Evolutionary conservation across 2,113 vertebrate genomes (phyloP).

Genomic region (Callaeas wilsoni): DNA sequence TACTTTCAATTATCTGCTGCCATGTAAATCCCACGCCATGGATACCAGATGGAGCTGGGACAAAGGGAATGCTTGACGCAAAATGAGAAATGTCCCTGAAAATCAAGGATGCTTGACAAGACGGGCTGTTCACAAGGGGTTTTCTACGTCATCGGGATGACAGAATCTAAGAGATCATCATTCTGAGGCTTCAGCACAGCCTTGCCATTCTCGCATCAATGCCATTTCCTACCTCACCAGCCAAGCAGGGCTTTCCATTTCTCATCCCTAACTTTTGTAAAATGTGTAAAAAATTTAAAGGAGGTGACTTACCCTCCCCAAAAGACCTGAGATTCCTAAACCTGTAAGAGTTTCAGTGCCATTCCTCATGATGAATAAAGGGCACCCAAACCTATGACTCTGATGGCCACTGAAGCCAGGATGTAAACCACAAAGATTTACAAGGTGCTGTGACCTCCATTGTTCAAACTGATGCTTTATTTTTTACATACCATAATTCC

Average conservation of each 20-base stretch:
- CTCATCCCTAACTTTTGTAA: background rate
- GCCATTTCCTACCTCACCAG: background rate
- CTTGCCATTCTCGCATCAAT: background rate
- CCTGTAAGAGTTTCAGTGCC: background rate
- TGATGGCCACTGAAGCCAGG: background rate
- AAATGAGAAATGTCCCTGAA: background rate
- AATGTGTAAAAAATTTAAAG: background rate
- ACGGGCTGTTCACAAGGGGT: background rate
- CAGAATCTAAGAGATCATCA: background rate
- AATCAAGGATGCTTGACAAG: conserved; percentile 2
- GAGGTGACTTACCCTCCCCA: background rate
- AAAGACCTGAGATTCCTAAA: background rate
- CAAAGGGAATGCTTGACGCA: background rate
- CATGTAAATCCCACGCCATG: background rate
- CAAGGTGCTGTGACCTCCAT: background rate
- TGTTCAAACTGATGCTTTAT: background rate
- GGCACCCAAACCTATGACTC: background rate
- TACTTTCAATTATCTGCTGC: background rate
- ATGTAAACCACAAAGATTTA: background rate
- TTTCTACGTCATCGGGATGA: conserved; percentile 1
- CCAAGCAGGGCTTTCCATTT: background rate
- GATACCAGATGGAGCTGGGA: background rate
- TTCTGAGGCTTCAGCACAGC: background rate
- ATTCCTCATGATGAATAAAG: background rate
- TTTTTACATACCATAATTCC: background rate